Percentiles rank a stretch among this genome's conserved stretches.
These are phyloP conservation scores for Paramormyrops hopkinsi DNA, from an alignment of 2,797 vertebrate species.

Conservation along the genomic window DNA sequence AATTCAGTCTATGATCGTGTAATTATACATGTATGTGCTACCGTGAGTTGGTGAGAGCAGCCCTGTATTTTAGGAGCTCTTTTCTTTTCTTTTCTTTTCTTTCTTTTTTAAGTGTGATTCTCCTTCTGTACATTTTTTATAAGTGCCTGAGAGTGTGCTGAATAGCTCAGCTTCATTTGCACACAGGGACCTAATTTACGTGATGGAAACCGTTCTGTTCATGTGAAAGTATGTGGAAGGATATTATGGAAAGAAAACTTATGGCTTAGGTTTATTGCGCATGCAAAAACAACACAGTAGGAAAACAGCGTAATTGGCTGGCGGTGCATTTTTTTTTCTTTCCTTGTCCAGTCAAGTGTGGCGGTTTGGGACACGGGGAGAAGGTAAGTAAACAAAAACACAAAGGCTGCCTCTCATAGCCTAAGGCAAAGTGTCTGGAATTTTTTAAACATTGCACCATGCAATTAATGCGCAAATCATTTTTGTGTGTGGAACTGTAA, in stretches of 20 bases:
- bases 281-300: background rate
- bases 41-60: background rate
- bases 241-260: background rate
- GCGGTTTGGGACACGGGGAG: background rate
- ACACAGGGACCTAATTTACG: background rate
- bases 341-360: background rate
- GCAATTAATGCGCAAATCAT: background rate
- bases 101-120: background rate
- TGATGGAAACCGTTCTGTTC: background rate
- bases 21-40: background rate
- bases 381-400: background rate
- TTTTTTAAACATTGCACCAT: background rate
- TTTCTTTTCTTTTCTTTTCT: background rate
- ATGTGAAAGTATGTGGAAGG: background rate
- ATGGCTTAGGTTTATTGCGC: background rate
- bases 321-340: background rate
- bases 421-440: background rate
- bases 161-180: background rate
- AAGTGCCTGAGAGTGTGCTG: background rate
- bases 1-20: background rate
- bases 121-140: background rate
- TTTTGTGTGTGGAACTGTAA: background rate
- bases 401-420: background rate
- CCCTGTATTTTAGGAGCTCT: background rate
- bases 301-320: background rate